phyloP scores from a whole-genome alignment of 2,888 invertebrate genomes.

The Drosophila nigricruria region DNA sequence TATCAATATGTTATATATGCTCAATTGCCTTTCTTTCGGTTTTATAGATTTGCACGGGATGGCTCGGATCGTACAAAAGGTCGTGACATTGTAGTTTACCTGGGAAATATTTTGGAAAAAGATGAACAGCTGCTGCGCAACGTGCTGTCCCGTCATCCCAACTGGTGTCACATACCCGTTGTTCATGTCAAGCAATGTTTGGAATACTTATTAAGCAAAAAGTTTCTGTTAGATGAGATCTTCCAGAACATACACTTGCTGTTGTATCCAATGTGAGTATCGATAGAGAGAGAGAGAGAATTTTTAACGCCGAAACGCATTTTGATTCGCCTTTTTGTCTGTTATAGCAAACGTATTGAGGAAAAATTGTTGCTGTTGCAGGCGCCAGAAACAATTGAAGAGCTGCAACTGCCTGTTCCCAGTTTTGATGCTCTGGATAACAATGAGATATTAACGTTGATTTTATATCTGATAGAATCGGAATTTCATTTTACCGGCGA shows the following conservation, averaged over 20 bases:
- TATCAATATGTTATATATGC: too few species aligned
- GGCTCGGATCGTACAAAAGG: constrained; percentile 87
- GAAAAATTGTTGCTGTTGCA: constrained; percentile 79
- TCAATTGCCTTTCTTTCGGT: not conserved
- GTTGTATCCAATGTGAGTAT: constrained; percentile 89
- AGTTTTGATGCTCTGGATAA: constrained; percentile 84
- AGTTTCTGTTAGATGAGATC: constrained; percentile 87
- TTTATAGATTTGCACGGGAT: constrained; percentile 86
- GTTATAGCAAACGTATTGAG: constrained; percentile 81
- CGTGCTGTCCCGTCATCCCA: constrained; percentile 87
- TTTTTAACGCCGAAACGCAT: too few species aligned
- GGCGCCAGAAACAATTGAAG: constrained; percentile 62
- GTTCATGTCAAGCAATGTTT: constrained; percentile 87
- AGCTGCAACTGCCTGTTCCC: constrained; percentile 71
- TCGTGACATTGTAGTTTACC: constrained; percentile 85
- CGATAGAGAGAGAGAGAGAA: too few species aligned
- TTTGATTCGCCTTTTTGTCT: not conserved
- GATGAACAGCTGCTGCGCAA: constrained; percentile 78
- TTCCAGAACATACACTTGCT: constrained; percentile 88
- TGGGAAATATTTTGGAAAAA: constrained; percentile 83
- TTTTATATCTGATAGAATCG: constrained; percentile 90
- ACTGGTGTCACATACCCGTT: constrained; percentile 88
- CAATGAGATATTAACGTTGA: constrained; percentile 88
- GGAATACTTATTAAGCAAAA: constrained; percentile 86
- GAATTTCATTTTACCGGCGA: constrained; percentile 91